Conservation (phyloP, 2,888 invertebrate genomes). For the Sinopyrophorus schimmeli region DNA sequence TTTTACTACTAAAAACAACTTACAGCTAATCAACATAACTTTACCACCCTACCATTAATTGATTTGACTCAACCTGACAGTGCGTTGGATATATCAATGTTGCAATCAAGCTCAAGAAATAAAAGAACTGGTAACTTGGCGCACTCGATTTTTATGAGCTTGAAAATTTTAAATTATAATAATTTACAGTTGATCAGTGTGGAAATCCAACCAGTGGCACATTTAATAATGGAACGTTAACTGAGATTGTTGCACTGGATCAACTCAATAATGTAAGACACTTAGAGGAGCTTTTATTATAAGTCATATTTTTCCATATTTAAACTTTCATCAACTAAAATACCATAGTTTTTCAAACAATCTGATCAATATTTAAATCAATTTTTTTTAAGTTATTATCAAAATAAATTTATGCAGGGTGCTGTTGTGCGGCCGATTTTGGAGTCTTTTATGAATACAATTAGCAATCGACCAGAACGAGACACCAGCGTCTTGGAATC, state of each 20-base stretch:
- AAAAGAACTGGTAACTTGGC: slow-evolving; percentile 16
- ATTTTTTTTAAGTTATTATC: too few relatives aligned
- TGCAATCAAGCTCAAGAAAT: slow-evolving; percentile 14
- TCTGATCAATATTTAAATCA: background rate
- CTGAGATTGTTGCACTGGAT: slow-evolving; percentile 23
- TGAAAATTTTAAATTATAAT: background rate
- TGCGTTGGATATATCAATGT: slow-evolving; percentile 34
- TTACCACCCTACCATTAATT: slow-evolving; percentile 33
- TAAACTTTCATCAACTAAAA: background rate
- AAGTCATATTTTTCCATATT: too few relatives aligned
- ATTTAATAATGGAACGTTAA: slow-evolving; percentile 19
- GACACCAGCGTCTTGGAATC: slow-evolving; percentile 47
- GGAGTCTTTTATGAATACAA: slow-evolving; percentile 24
- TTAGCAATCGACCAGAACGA: slow-evolving; percentile 16
- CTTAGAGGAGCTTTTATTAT: background rate
- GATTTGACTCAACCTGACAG: slow-evolving; percentile 46
- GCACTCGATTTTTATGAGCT: background rate
- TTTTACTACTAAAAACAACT: too few relatives aligned
- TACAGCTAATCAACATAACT: slow-evolving; percentile 28
- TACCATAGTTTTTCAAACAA: background rate
- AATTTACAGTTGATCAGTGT: slow-evolving; percentile 3
- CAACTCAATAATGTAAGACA: slow-evolving; percentile 17
- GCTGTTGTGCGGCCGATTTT: slow-evolving; percentile 13
- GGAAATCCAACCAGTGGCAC: background rate
- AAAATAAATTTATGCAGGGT: too few relatives aligned